Evolutionary conservation across 2,888 invertebrate genomes (phyloP).

Genomic region (Diarsia mendica): DNA sequence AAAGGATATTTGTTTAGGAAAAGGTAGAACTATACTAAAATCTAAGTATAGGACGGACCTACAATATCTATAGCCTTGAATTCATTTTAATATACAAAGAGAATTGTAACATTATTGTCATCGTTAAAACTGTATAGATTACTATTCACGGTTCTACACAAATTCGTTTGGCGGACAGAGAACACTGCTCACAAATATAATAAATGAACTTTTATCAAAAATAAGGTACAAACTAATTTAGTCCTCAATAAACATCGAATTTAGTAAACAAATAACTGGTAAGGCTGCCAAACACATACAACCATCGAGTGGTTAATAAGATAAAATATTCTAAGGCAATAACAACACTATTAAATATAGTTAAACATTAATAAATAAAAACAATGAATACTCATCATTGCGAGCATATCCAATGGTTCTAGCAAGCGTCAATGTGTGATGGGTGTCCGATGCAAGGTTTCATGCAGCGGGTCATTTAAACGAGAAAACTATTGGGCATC

Average conservation of each 20-base stretch:
- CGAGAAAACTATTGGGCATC: slow-evolving; percentile 90
- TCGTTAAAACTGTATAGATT: slow-evolving; percentile 47
- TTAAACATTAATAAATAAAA: slow-evolving; percentile 82
- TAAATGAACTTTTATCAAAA: slow-evolving; percentile 22
- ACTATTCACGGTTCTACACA: slow-evolving; percentile 25
- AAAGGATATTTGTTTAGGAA: slow-evolving; percentile 28
- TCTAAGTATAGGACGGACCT: slow-evolving; percentile 61
- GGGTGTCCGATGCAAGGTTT: slow-evolving; percentile 80
- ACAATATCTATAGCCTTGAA: slow-evolving; percentile 43
- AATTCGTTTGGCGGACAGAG: slow-evolving; percentile 47
- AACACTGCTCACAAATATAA: slow-evolving; percentile 35
- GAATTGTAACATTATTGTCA: slow-evolving; percentile 63
- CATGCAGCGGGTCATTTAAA: slow-evolving; percentile 89
- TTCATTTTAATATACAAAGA: slow-evolving; percentile 38
- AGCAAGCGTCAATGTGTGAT: slow-evolving; percentile 85
- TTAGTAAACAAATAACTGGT: slow-evolving; percentile 36
- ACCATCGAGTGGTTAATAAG: slow-evolving; percentile 53
- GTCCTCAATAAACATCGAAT: slow-evolving; percentile 38
- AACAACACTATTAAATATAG: slow-evolving; percentile 70
- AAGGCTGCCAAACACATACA: slow-evolving; percentile 50
- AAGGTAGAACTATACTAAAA: slow-evolving; percentile 38
- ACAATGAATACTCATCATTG: slow-evolving; percentile 90
- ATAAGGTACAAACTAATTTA: slow-evolving; percentile 37
- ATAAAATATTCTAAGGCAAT: slow-evolving; percentile 69
- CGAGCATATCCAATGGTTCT: slow-evolving; percentile 87